phyloP scores from a whole-genome alignment of 2,113 vertebrate species.

The Hippocampus abdominalis region DNA sequence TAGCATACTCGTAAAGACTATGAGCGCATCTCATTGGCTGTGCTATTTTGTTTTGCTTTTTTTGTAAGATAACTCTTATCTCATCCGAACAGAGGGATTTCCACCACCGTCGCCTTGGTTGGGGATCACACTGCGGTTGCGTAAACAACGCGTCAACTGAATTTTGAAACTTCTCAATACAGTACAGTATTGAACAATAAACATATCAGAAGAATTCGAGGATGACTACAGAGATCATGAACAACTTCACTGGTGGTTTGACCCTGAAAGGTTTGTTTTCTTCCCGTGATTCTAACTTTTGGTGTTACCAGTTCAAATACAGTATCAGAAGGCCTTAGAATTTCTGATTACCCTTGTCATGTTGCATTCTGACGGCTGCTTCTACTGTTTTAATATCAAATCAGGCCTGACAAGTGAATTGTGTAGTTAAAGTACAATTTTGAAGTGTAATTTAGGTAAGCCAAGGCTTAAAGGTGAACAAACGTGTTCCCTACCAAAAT shows the following conservation, averaged over 20 bases:
- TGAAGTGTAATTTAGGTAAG: too few relatives aligned
- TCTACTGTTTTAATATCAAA: background rate
- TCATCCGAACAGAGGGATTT: constrained; percentile 48
- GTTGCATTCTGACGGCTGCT: background rate
- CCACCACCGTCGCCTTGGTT: constrained; percentile 20
- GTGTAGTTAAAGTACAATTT: too few relatives aligned
- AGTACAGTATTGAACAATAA: background rate
- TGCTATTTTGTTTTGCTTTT: background rate
- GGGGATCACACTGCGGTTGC: constrained; percentile 15
- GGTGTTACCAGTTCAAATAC: background rate
- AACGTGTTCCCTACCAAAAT: too few relatives aligned
- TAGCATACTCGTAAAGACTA: background rate
- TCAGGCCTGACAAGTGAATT: background rate
- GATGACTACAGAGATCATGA: constrained; percentile 29
- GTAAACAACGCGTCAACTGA: constrained; percentile 12
- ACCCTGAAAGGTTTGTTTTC: constrained; percentile 50
- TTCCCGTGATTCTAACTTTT: background rate
- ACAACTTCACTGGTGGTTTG: constrained; percentile 8
- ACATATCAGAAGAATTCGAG: constrained; percentile 8
- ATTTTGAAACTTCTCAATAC: constrained; percentile 1
- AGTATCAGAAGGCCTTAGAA: background rate
- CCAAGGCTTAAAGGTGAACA: too few relatives aligned
- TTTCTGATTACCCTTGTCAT: background rate
- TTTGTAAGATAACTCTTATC: constrained; percentile 63
- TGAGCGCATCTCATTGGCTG: constrained; percentile 12